These are phyloP conservation scores for Hyles euphorbiae DNA, from an alignment of 1,140 invertebrate species.

Conservation along the genomic window DNA sequence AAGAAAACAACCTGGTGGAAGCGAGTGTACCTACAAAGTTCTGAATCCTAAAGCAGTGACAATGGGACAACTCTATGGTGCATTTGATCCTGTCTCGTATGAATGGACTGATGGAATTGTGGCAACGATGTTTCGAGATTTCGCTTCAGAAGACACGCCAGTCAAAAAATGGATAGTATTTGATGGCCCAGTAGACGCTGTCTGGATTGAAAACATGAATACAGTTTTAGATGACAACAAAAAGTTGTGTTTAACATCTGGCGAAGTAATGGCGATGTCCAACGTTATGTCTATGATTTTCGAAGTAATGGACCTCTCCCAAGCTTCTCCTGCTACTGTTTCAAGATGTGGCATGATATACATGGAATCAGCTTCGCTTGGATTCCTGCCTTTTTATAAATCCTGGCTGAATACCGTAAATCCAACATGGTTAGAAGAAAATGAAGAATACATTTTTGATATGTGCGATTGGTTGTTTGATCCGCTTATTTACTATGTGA, in stretches of 20 bases:
- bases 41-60: slow-evolving; percentile 95
- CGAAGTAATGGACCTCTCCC: slow-evolving; percentile 92
- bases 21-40: slow-evolving; percentile 82
- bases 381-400: slow-evolving; percentile 82
- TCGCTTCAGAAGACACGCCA: slow-evolving; percentile 79
- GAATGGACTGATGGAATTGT: slow-evolving; percentile 95
- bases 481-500: slow-evolving; percentile 80
- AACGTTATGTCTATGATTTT: slow-evolving; percentile 93
- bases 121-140: slow-evolving; percentile 83
- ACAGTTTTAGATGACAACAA: slow-evolving; percentile 96
- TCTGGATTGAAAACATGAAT: slow-evolving; percentile 98
- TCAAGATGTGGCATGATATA: slow-evolving; percentile 98
- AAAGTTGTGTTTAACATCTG: slow-evolving; percentile 90
- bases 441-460: slow-evolving; percentile 77
- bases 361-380: slow-evolving; percentile 86
- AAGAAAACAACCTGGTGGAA: slow-evolving; percentile 76
- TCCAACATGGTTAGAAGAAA: slow-evolving; percentile 80
- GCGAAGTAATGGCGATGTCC: slow-evolving; percentile 93
- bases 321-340: slow-evolving; percentile 93
- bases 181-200: slow-evolving; percentile 95
- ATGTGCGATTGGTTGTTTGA: slow-evolving; percentile 87
- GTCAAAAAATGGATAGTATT: slow-evolving; percentile 90
- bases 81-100: slow-evolving; percentile 92
- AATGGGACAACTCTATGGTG: slow-evolving; percentile 93
- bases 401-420: slow-evolving; percentile 85